Percentiles rank a stretch among this genome's conserved stretches.
phyloP scores from a whole-genome alignment of 2,113 vertebrate genomes.

The Enhydra lutris region DNA sequence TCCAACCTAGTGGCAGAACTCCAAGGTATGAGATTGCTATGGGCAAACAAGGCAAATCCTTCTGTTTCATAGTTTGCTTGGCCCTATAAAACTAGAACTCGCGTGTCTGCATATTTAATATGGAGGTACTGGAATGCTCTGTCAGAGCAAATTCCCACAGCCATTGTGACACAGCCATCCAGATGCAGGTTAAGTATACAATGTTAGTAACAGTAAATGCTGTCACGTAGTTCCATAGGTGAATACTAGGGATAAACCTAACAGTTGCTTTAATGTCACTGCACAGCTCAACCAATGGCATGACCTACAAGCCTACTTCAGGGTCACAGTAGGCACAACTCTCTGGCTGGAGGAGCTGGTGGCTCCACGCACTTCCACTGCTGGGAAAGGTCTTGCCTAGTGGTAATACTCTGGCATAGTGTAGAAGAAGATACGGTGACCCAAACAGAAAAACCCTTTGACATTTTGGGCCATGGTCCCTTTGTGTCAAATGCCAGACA shows the following conservation, averaged over 20 bases:
- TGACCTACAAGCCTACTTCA: not conserved
- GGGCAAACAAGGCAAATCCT: not conserved
- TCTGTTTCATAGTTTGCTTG: not conserved
- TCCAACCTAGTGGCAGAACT: not conserved
- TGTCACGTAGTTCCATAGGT: not conserved
- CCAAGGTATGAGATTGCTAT: not conserved
- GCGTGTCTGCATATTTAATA: not conserved
- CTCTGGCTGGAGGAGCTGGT: not conserved
- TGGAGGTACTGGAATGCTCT: not conserved
- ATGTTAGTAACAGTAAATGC: not conserved
- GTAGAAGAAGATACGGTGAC: fast-evolving
- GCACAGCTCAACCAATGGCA: not conserved
- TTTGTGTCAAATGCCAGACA: not conserved
- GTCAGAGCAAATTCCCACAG: not conserved
- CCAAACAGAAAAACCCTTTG: fast-evolving
- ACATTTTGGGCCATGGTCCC: not conserved
- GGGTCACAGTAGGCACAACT: not conserved
- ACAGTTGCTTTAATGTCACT: not conserved
- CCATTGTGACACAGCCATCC: not conserved
- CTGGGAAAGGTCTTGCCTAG: not conserved
- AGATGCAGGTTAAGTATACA: not conserved
- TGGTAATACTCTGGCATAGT: no score
- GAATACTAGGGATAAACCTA: not conserved
- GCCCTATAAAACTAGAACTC: not conserved
- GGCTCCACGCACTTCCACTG: fast-evolving